Base-by-base conservation (phyloP, 2,888 invertebrate species). In the Drosophila subquinaria region DNA sequence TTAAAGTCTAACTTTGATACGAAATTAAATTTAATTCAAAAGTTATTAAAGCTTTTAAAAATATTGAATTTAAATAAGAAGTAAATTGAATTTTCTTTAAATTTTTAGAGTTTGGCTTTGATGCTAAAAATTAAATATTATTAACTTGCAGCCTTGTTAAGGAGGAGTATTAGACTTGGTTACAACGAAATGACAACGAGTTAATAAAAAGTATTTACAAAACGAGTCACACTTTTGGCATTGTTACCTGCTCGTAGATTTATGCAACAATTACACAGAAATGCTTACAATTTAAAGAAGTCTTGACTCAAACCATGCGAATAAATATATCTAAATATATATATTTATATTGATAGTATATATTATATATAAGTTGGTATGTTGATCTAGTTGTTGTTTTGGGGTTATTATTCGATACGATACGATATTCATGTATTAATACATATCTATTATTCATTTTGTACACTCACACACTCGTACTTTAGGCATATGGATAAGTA, bases 251-350 rank as follows among this genome's bases (percentile, higher is more conserved):
- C 15, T 42, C 63, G 59, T 23, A 48, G 48, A 60, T 79, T 53
- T 73, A 79, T 76, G 81, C 81, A 74, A 80, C 81, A 82, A 78
- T 69, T 88, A 86, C 80, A 88, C 75, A 67, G 68, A 79, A 73
- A 79, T 66, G 79, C 84, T 88, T 85, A 85, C 69, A 81, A 75
- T 67, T 79, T 81, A 81, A 50, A 89, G 78, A 89, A 87, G 86
- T 87, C 86, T 87, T 87, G 89, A 82, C 86, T 87, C 86, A 89
- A 87, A 89, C 89, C 86, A 87, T 89, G 88, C 86, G 81, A 81
- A 74, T 85, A 77, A 69, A 71, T 70, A 67, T 67, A 56, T 51
- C 43, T 43, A 42, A 53, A 69, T 69, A 69, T 64, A 45, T 63
- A 63, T 43, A 62, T 52, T 42, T 40, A 15, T 9, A 17, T 53